Evolutionary conservation across 2,888 invertebrate species (phyloP).

Genomic region (Platynereis dumerilii): DNA sequence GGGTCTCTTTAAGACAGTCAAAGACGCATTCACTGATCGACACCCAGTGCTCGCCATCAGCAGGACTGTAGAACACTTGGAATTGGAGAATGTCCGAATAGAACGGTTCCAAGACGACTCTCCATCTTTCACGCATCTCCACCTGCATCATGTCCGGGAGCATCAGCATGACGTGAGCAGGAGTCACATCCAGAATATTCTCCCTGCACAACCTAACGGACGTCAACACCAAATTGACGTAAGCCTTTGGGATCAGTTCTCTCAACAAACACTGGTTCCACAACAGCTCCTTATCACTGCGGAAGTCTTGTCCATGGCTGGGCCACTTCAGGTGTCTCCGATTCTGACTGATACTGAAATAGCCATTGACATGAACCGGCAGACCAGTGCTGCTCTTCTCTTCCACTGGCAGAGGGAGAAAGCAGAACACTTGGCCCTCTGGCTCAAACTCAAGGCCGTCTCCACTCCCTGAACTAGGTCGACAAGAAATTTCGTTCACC

Average conservation of each 20-base stretch:
- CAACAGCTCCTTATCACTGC: constrained; percentile 42
- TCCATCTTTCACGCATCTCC: constrained; percentile 34
- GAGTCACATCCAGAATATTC: constrained; percentile 12
- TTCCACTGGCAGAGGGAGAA: constrained; percentile 54
- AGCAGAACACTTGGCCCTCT: constrained; percentile 54
- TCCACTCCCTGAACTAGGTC: background rate
- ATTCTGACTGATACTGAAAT: constrained; percentile 53
- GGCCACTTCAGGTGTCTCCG: constrained; percentile 57
- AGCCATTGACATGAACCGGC: constrained; percentile 57
- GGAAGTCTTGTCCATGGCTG: constrained; percentile 41
- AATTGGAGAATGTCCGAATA: constrained; percentile 27
- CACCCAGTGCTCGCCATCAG: constrained; percentile 28
- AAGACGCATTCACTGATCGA: constrained; percentile 29
- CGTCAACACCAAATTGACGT: constrained; percentile 35
- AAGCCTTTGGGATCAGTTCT: constrained; percentile 49
- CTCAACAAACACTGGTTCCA: constrained; percentile 53
- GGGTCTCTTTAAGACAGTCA: constrained; percentile 33
- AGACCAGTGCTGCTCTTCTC: constrained; percentile 48
- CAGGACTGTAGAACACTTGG: constrained; percentile 26
- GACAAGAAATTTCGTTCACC: background rate
- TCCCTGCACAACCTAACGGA: constrained; percentile 23
- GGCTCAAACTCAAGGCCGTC: constrained; percentile 19
- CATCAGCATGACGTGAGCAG: constrained; percentile 24
- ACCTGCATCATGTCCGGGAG: constrained; percentile 37
- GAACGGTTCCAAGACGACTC: constrained; percentile 31